phyloP scores from a whole-genome alignment of 2,797 vertebrate genomes.

The Hapalemur alaotrensis region DNA sequence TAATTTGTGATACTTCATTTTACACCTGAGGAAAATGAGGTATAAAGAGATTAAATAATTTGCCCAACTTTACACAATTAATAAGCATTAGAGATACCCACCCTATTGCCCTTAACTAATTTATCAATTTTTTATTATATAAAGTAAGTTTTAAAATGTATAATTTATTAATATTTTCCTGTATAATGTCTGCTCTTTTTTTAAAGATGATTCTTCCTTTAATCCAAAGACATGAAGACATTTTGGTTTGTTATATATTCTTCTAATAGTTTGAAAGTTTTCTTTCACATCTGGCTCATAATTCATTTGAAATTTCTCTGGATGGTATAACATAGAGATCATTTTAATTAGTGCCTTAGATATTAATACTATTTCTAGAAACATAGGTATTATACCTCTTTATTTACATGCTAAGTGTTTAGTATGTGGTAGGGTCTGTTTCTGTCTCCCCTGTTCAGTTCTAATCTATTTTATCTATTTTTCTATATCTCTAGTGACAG shows the following conservation, averaged over 20 bases:
- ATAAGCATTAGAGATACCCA: neutral
- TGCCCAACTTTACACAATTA: neutral
- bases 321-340: neutral
- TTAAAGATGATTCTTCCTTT: neutral
- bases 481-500: neutral
- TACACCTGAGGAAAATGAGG: neutral
- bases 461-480: neutral
- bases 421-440: neutral
- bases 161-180: neutral
- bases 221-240: neutral
- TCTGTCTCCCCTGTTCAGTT: neutral
- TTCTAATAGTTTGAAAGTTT: neutral
- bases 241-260: neutral
- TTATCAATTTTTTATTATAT: neutral
- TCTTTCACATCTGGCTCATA: neutral
- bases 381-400: neutral
- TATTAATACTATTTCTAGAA: neutral
- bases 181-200: neutral
- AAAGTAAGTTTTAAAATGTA: neutral
- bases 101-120: neutral
- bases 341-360: neutral
- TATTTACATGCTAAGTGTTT: neutral
- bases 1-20: neutral
- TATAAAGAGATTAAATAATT: neutral
- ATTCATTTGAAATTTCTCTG: neutral